phyloP scores from a whole-genome alignment of 2,797 vertebrate species.

The Lepidocolaptes lacrymiger region DNA sequence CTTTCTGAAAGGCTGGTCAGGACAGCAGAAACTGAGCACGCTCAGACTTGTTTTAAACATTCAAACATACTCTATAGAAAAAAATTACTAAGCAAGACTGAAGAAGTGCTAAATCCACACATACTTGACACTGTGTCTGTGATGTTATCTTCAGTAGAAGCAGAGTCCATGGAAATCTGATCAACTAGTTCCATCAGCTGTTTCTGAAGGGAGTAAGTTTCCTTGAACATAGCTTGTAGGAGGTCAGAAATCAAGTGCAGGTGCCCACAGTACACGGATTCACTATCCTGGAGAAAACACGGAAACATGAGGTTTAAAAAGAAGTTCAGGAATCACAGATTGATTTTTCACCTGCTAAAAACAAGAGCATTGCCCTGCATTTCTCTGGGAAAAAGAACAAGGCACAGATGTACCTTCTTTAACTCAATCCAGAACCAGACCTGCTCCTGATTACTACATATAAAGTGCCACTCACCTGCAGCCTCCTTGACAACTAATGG shows the following conservation, averaged over 20 bases:
- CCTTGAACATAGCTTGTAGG: conserved; percentile 91
- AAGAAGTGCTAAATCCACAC: background rate
- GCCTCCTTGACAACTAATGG: background rate
- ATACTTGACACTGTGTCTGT: conserved; percentile 85
- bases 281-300: conserved; percentile 83
- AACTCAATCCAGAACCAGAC: background rate
- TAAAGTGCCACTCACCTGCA: background rate
- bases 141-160: conserved; percentile 76
- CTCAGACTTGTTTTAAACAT: background rate
- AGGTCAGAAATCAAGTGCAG: conserved; percentile 91
- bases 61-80: background rate
- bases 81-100: background rate
- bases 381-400: background rate
- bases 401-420: background rate
- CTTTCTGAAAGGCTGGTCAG: background rate
- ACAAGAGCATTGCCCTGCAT: background rate
- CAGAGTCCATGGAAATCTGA: conserved; percentile 78
- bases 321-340: background rate
- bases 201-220: conserved; percentile 92
- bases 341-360: background rate
- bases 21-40: background rate
- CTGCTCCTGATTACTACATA: background rate
- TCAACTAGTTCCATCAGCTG: conserved; percentile 89
- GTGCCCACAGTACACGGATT: conserved; percentile 87
- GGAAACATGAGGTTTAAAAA: background rate